Evolutionary conservation across 2,113 vertebrate species (phyloP).

Genomic region (Podarcis cretensis): DNA sequence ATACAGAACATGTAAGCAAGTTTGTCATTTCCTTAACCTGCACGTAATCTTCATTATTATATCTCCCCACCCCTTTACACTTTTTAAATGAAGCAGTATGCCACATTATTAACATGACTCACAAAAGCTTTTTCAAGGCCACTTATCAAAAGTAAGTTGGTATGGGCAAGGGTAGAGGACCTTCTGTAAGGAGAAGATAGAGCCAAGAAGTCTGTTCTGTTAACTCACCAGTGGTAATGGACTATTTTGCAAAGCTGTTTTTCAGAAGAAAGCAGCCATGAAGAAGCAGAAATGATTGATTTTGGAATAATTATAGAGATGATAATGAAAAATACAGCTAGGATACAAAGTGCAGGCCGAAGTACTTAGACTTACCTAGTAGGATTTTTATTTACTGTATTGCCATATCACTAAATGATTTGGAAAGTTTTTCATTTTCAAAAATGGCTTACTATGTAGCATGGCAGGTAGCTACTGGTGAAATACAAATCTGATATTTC

Average conservation of each 20-base stretch:
- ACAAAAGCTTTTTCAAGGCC: neutral
- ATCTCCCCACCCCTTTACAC: neutral
- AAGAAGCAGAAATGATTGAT: neutral
- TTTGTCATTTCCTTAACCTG: neutral
- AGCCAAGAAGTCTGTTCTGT: neutral
- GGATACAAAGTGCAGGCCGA: neutral
- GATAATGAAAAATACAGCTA: neutral
- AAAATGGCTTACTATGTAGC: too few species aligned
- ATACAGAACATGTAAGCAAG: slow-evolving; percentile 92
- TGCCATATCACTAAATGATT: too few species aligned
- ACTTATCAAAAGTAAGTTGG: neutral
- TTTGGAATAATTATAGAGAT: neutral
- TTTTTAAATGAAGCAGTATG: neutral
- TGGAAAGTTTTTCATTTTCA: too few species aligned
- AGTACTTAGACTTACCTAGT: neutral
- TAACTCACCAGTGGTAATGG: neutral
- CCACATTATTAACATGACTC: neutral
- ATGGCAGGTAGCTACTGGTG: too few species aligned
- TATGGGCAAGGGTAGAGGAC: neutral
- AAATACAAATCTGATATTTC: too few species aligned
- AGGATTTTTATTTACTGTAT: too few species aligned
- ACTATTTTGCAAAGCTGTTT: neutral
- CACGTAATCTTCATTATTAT: slow-evolving; percentile 5
- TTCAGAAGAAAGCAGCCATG: neutral
- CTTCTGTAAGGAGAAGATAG: neutral